A percentile compares a stretch with the other conserved stretches of the same genome.
These are phyloP conservation scores for Bombus balteatus DNA, from an alignment of 1,140 invertebrate species.

Conservation along the genomic window DNA sequence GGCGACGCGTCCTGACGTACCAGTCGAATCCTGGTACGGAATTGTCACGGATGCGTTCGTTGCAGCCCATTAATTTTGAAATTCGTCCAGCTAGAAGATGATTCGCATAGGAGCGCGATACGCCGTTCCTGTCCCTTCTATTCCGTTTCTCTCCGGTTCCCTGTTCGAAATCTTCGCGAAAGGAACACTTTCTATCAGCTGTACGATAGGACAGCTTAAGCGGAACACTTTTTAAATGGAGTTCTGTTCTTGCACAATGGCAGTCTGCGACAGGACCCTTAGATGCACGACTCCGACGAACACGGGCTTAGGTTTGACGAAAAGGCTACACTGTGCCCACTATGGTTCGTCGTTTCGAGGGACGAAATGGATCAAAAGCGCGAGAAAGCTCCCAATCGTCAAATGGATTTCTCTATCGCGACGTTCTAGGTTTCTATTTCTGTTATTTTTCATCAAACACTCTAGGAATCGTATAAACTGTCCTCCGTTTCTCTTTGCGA, in stretches of 20 bases:
- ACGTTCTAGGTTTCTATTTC: background rate
- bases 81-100: background rate
- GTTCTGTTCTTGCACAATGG: slow-evolving; percentile 8
- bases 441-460: slow-evolving; percentile 14
- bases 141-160: background rate
- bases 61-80: slow-evolving; percentile 29
- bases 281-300: background rate
- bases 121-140: background rate
- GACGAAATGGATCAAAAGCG: slow-evolving; percentile 44
- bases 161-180: background rate
- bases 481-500: background rate
- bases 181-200: background rate
- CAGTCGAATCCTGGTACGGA: background rate
- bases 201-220: background rate
- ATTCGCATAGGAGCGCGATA: background rate
- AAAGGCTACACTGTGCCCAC: slow-evolving; percentile 39
- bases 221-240: slow-evolving; percentile 1
- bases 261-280: background rate
- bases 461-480: background rate
- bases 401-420: slow-evolving; percentile 54
- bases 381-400: slow-evolving; percentile 42
- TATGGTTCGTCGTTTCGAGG: slow-evolving; percentile 52
- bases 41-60: background rate
- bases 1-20: background rate
- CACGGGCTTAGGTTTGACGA: slow-evolving; percentile 3